Percentiles rank a stretch among this genome's conserved stretches.
phyloP scores from a whole-genome alignment of 2,888 invertebrate genomes.

The Ypsolopha scabrella region DNA sequence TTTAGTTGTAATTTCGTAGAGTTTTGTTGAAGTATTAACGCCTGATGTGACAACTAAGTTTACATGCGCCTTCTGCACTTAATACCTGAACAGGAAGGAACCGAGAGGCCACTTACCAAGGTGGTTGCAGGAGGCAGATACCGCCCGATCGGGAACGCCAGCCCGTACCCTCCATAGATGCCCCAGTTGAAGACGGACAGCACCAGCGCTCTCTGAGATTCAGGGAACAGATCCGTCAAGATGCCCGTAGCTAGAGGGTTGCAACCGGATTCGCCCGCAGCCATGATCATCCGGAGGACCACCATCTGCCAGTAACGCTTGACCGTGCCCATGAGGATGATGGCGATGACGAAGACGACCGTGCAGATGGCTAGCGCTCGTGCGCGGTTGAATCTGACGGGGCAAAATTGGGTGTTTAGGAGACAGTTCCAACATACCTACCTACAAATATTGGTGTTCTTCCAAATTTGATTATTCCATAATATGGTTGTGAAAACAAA shows the following conservation, averaged over 20 bases:
- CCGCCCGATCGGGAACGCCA: slow-evolving; percentile 92
- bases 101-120: too few species aligned
- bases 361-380: slow-evolving; percentile 82
- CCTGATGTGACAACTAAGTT: too few species aligned
- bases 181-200: slow-evolving; percentile 97
- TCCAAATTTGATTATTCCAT: too few species aligned
- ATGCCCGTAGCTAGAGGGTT: slow-evolving; percentile 90
- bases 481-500: too few species aligned
- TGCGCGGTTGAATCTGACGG: slow-evolving; percentile 75
- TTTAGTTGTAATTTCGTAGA: too few species aligned
- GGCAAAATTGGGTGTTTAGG: not conserved
- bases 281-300: slow-evolving; percentile 85
- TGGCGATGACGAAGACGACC: slow-evolving; percentile 83
- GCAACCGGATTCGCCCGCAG: slow-evolving; percentile 89
- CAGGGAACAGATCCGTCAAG: slow-evolving; percentile 83
- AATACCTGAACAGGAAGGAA: too few species aligned
- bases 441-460: too few species aligned
- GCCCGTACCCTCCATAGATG: slow-evolving; percentile 93
- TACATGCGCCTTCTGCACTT: too few species aligned
- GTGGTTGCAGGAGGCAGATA: slow-evolving; percentile 73
- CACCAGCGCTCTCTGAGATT: slow-evolving; percentile 86
- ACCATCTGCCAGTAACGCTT: slow-evolving; percentile 92
- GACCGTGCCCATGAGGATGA: slow-evolving; percentile 87
- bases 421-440: too few species aligned
- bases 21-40: too few species aligned